A percentile compares a stretch with the other conserved stretches of the same genome.
These are phyloP conservation scores for Morpho deidamia DNA, from an alignment of 2,888 invertebrate genomes.

Conservation along the genomic window DNA sequence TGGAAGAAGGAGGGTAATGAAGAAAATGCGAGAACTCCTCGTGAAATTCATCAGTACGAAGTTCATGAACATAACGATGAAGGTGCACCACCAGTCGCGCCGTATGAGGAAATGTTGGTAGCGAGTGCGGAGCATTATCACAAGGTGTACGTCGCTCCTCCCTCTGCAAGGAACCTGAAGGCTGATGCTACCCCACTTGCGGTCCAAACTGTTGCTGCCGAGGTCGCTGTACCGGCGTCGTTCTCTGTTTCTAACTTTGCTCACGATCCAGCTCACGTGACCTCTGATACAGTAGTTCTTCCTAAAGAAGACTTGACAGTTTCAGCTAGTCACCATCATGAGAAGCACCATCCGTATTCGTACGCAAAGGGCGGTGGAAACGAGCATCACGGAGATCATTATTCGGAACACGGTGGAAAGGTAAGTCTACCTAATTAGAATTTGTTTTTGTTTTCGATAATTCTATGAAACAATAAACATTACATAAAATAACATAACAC, in stretches of 20 bases:
- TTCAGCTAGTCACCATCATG: constrained; percentile 35
- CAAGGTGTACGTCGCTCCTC: constrained; percentile 46
- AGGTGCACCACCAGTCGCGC: constrained; percentile 40
- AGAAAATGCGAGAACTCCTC: constrained; percentile 30
- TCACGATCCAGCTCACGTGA: constrained; percentile 24
- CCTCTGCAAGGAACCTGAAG: constrained; percentile 36
- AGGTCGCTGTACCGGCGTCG: constrained; percentile 13
- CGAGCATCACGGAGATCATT: constrained; percentile 69
- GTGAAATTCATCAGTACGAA: constrained; percentile 63
- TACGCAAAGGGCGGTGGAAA: constrained; percentile 74
- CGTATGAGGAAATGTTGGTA: constrained; percentile 66
- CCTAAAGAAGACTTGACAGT: constrained; percentile 23
- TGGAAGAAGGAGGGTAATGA: constrained; percentile 37
- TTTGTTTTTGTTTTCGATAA: no score
- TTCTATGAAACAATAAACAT: no score
- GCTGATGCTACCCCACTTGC: constrained; percentile 30
- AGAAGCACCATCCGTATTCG: constrained; percentile 46
- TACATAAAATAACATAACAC: no score
- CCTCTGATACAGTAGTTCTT: constrained; percentile 6
- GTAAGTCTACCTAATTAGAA: constrained; percentile 33
- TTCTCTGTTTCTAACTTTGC: constrained; percentile 9
- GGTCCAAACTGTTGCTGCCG: constrained; percentile 1
- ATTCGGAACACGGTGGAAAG: constrained; percentile 76
- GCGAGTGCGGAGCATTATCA: constrained; percentile 69
- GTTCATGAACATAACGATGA: constrained; percentile 62